A percentile compares a stretch with the other conserved stretches of the same genome.
phyloP scores from a whole-genome alignment of 2,888 invertebrate species.

The Conistra vaccinii region DNA sequence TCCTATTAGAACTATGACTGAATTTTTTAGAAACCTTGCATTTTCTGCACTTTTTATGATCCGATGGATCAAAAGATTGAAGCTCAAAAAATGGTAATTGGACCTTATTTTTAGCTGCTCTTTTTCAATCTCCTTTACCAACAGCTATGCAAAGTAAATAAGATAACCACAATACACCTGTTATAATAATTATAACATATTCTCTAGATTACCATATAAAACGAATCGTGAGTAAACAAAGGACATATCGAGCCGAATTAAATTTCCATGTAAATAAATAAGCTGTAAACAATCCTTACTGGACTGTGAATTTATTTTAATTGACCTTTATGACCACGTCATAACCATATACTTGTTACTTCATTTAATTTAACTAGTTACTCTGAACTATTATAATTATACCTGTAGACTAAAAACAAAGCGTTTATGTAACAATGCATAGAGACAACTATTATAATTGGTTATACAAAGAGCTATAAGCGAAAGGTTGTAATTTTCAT shows the following conservation, averaged over 20 bases:
- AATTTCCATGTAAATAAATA: constrained; percentile 53
- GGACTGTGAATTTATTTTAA: constrained; percentile 33
- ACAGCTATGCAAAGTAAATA: constrained; percentile 1
- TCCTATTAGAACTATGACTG: background rate
- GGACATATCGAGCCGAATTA: constrained; percentile 29
- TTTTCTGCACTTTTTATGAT: background rate
- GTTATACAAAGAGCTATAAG: no score
- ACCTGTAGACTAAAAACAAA: background rate
- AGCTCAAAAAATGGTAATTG: background rate
- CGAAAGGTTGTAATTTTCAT: background rate
- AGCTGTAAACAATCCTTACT: constrained; percentile 36
- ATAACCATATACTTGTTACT: constrained; percentile 3
- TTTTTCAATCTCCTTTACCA: background rate
- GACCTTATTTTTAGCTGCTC: background rate
- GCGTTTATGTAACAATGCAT: background rate
- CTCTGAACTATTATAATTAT: background rate
- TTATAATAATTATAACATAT: constrained; percentile 20
- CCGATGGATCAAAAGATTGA: background rate
- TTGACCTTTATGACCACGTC: background rate
- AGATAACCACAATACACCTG: constrained; percentile 8
- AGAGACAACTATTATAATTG: background rate
- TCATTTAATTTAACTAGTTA: background rate
- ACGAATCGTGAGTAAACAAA: constrained; percentile 48
- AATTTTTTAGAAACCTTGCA: background rate
- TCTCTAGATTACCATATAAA: constrained; percentile 48